Percentiles rank a stretch among this genome's conserved stretches.
These are phyloP conservation scores for Gobiocypris rarus DNA, from an alignment of 2,113 vertebrate species.

Conservation along the genomic window DNA sequence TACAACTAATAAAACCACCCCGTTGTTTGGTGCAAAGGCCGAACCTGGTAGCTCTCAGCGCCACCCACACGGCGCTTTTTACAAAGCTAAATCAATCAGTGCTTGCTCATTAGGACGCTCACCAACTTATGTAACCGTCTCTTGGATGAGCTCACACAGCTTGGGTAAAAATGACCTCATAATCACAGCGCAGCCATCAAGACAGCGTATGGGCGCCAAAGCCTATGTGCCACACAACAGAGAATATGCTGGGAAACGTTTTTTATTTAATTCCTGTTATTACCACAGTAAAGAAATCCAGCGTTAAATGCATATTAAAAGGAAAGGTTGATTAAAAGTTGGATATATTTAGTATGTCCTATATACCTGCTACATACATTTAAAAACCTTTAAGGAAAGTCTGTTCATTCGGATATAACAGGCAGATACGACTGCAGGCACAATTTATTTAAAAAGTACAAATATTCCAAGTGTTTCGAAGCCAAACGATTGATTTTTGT, in stretches of 20 bases:
- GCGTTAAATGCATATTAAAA: neutral
- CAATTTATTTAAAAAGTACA: no score
- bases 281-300: conserved; percentile 53
- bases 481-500: no score
- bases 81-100: conserved; percentile 77
- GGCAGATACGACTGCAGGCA: no score
- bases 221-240: conserved; percentile 40
- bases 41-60: conserved; percentile 48
- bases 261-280: conserved; percentile 41
- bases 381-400: no score
- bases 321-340: no score
- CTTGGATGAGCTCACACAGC: conserved; percentile 78
- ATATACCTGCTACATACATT: no score
- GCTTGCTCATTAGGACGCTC: conserved; percentile 83
- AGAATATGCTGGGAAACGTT: conserved; percentile 44
- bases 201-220: conserved; percentile 63
- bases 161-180: conserved; percentile 80
- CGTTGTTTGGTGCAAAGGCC: conserved; percentile 43
- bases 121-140: conserved; percentile 80
- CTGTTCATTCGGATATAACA: no score
- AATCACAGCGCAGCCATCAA: conserved; percentile 79
- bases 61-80: conserved; percentile 60
- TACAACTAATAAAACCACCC: conserved; percentile 61
- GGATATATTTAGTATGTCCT: no score
- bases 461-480: no score